These are phyloP conservation scores for Pelmatolapia mariae DNA, from an alignment of 2,113 vertebrate genomes.

Conservation along the genomic window DNA sequence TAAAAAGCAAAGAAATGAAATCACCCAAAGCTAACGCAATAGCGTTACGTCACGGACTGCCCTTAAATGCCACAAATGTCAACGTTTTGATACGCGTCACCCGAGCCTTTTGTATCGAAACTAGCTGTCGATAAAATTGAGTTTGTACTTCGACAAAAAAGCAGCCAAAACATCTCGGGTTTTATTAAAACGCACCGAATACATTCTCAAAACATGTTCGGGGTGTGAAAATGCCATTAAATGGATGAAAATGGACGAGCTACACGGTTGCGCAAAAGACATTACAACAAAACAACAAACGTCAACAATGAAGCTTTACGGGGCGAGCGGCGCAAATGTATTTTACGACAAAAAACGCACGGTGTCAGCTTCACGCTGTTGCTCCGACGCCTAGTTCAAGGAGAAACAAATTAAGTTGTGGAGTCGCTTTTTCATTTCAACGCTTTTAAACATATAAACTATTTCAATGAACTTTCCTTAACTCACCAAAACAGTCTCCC, in stretches of 20 bases:
- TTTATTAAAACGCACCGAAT: too few species aligned
- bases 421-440: not conserved
- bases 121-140: not conserved
- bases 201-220: accelerated
- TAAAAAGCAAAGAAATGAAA: not conserved
- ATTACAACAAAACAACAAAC: constrained; percentile 42
- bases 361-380: constrained; percentile 23
- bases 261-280: constrained; percentile 32
- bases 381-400: not conserved
- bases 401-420: not conserved
- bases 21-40: accelerated
- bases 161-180: accelerated
- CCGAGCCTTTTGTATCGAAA: not conserved
- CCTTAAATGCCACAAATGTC: not conserved
- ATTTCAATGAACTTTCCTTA: constrained; percentile 59
- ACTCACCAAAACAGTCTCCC: constrained; percentile 69
- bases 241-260: not conserved
- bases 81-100: not conserved
- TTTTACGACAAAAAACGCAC: not conserved
- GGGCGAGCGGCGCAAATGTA: not conserved
- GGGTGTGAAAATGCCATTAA: not conserved
- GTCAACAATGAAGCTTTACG: constrained; percentile 54
- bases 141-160: constrained; percentile 8
- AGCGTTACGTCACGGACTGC: accelerated
- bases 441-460: constrained; percentile 8